Base-by-base conservation (phyloP, 2,888 invertebrate species). In the Tortrix viridana region DNA sequence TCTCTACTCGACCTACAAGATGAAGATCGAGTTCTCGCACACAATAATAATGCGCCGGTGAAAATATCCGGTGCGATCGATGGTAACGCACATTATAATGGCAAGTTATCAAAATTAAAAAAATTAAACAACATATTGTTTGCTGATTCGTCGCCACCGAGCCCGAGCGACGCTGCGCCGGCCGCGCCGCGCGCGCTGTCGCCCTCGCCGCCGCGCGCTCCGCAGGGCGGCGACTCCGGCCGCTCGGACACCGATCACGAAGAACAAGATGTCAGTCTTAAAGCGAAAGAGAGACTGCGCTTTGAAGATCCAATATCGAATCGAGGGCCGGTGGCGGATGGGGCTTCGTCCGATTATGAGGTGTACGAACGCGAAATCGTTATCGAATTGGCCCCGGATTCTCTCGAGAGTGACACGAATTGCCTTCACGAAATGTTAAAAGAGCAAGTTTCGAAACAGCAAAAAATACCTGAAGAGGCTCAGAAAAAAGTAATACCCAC, bases 401-500 rank as follows among this genome's bases (percentile, higher is more conserved):
- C 41, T 14, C 44, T 37, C 9, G 61, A 65, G 5, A 52, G 52
- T 32, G 56, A 57, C 26, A 44, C 47, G 32, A 47, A 22, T 41
- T 56, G 32, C 9, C 19, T 58, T 2, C 52, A 43, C 26, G 48
- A 53, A 12, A 52, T 63, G 26, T 32, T 62, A 19, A 50, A 57
- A 52, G 44, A 57, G 20, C 55, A 65, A 37, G 23, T 19, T 19
- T 50, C 18, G 19, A 38, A 43, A 14, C 37, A 19, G 14, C 37
- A 22, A 16, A 16, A 46, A 3, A n/a, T 12, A 20, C 6, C 16
- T 47, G 57, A 57, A 14, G 37, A 48, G 2, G 47, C 14, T 54
- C 54, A 55, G 12, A 32, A 26, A 60, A 63, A 65, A 44, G 74
- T 59, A 69, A 55, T 22, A 32, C 4, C 19, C 32, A 82, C 75